Base-by-base conservation (phyloP, 2,888 invertebrate genomes). In the Clivina fossor region DNA sequence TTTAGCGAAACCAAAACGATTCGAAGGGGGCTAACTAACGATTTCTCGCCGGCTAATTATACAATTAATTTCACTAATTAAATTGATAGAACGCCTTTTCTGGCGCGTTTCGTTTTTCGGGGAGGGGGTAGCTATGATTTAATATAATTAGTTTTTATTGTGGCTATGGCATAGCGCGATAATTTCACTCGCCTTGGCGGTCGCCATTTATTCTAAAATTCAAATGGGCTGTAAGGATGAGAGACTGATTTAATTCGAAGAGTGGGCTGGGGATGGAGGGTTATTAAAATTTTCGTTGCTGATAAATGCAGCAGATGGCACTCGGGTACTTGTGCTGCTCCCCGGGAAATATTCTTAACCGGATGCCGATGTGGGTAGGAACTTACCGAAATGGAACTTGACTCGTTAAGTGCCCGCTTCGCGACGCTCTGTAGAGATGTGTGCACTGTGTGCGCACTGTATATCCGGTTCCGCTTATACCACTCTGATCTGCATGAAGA, bases 71-170 rank as follows among this genome's bases (percentile, higher is more conserved):
- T 19, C 9, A 19, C 40, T 40, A 40, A 40, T 40, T 40, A 40
- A 40, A 40, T 40, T 40, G 40, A 40, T 40, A 40, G 22, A 40
- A 40, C 40, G 40, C n/a, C 1, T 30, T 9, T 30, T 1, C 9
- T n/a, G n/a, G 11, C 13, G 11, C 13, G 16, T 5, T 33, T 16
- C 40, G 22, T 7, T 40, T 16, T 11, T 9, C 16, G n/a, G 22
- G 20, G 20, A 13, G 9, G 22, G 40, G 20, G 19, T 19, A 40
- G n/a, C 19, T 9, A 40, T 40, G 40, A 40, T 40, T 40, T 40
- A 40, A 40, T 40, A 40, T 40, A 40, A 40, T 40, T 40, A 40
- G 40, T 40, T 40, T 40, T 40, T 40, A 40, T 40, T 40, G 40
- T 40, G 13, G 13, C 16, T 8, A 26, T 26, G 20, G 20, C 19